Percentiles rank a stretch among this genome's conserved stretches.
These are phyloP conservation scores for Oryzias melastigma DNA, from an alignment of 2,113 vertebrate genomes.

Conservation along the genomic window DNA sequence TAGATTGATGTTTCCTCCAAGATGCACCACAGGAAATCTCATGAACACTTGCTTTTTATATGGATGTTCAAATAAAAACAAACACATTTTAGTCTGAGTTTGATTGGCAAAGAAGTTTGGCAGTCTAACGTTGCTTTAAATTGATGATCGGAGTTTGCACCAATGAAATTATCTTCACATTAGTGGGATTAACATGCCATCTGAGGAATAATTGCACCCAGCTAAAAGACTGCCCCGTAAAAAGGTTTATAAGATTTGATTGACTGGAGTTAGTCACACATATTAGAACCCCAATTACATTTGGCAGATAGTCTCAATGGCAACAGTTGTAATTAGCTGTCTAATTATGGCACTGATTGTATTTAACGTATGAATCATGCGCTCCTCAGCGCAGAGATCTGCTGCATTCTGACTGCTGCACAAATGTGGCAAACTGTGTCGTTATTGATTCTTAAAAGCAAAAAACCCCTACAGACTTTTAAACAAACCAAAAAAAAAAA, in stretches of 20 bases:
- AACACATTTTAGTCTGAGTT: background rate
- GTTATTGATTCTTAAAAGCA: slow-evolving; percentile 56
- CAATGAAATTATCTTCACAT: slow-evolving; percentile 52
- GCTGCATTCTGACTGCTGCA: slow-evolving; percentile 17
- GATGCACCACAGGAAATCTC: background rate
- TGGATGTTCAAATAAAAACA: background rate
- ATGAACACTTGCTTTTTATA: background rate
- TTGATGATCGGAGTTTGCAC: slow-evolving; percentile 20
- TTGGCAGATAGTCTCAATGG: slow-evolving; percentile 42
- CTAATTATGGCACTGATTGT: slow-evolving; percentile 37
- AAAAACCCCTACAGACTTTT: slow-evolving; percentile 35
- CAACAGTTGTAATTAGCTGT: slow-evolving; percentile 39
- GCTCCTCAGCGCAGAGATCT: slow-evolving; percentile 10
- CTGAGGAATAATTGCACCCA: slow-evolving; percentile 40
- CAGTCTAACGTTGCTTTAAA: slow-evolving; percentile 22
- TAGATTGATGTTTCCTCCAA: background rate
- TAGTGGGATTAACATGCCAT: slow-evolving; percentile 45
- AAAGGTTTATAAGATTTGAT: slow-evolving; percentile 49
- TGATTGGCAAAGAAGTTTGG: slow-evolving; percentile 35
- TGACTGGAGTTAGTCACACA: slow-evolving; percentile 51
- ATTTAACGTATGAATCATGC: slow-evolving; percentile 13
- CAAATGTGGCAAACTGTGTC: slow-evolving; percentile 30
- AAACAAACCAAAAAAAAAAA: slow-evolving; percentile 35
- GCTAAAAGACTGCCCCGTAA: slow-evolving; percentile 32
- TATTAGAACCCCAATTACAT: slow-evolving; percentile 48